Evolutionary conservation across 2,113 vertebrate genomes (phyloP).

Genomic region (Neolamprologus brichardi): DNA sequence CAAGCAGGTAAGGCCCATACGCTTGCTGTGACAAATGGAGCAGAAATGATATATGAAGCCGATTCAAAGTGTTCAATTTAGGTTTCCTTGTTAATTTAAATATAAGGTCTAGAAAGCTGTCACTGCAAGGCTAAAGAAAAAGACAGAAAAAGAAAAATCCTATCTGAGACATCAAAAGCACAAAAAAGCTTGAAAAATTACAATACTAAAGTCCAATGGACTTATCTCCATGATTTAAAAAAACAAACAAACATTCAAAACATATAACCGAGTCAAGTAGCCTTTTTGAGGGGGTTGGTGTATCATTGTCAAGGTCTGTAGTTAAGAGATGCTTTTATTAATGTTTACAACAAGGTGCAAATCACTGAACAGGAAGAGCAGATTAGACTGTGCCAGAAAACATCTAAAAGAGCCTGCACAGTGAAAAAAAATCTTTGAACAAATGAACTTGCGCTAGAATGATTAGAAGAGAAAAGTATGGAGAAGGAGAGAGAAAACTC

Average conservation of each 20-base stretch:
- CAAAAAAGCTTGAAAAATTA: not conserved
- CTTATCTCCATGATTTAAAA: not conserved
- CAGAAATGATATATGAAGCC: not conserved
- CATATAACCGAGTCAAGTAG: not conserved
- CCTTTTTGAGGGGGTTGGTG: accelerated
- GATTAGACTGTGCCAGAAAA: not conserved
- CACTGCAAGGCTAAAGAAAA: not conserved
- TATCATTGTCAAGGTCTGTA: not conserved
- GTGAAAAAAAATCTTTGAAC: not conserved
- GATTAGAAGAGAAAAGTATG: not conserved
- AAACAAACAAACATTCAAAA: not conserved
- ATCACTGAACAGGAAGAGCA: not conserved
- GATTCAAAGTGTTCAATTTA: not conserved
- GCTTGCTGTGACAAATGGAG: not conserved
- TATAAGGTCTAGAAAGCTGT: not conserved
- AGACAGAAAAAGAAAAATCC: not conserved
- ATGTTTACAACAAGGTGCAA: not conserved
- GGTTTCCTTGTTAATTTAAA: not conserved
- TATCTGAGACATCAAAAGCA: not conserved
- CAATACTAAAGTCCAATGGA: accelerated
- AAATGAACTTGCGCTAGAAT: not conserved
- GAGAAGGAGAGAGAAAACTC: accelerated
- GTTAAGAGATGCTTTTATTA: not conserved
- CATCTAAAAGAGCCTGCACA: not conserved
- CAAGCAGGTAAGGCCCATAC: not conserved